These are phyloP conservation scores for Bemisia tabaci DNA, from an alignment of 1,140 invertebrate genomes.

Conservation along the genomic window DNA sequence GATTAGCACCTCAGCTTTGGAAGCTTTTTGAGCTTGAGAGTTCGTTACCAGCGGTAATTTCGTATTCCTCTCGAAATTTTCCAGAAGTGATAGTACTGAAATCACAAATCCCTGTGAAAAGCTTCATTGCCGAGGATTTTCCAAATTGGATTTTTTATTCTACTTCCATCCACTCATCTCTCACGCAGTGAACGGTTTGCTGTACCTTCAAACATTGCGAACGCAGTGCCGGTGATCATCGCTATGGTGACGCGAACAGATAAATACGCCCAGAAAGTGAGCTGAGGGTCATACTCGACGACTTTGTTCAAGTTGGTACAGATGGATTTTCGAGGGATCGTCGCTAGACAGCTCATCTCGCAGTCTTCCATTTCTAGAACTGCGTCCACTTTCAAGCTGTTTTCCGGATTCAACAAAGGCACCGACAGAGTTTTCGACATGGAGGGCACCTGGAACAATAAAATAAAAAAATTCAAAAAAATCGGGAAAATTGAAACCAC, in stretches of 20 bases:
- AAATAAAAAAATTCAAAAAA: no score
- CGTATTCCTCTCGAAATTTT: no score
- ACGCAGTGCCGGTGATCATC: slow-evolving; percentile 44
- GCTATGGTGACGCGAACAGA: slow-evolving; percentile 54
- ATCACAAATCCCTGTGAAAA: no score
- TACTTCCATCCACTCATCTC: no score
- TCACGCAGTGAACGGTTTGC: no score
- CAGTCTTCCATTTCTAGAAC: slow-evolving; percentile 27
- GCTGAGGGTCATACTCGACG: slow-evolving; percentile 42
- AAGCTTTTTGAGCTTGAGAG: no score
- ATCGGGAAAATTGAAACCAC: no score
- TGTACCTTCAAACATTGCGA: slow-evolving; percentile 60
- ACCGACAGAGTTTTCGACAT: slow-evolving; percentile 16
- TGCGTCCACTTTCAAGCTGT: slow-evolving; percentile 21
- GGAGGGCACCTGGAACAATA: not conserved
- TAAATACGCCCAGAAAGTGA: slow-evolving; percentile 68
- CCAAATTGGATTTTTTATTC: no score
- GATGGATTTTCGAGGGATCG: slow-evolving; percentile 37
- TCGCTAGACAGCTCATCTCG: slow-evolving; percentile 37
- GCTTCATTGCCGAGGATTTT: no score
- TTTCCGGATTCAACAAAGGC: slow-evolving; percentile 26
- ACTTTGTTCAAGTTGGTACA: slow-evolving; percentile 43
- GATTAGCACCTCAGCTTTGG: no score
- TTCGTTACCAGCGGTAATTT: no score
- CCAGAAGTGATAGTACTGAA: no score